These are phyloP conservation scores for Brotogeris chrysoptera DNA, from an alignment of 2,797 vertebrate species.

Conservation along the genomic window DNA sequence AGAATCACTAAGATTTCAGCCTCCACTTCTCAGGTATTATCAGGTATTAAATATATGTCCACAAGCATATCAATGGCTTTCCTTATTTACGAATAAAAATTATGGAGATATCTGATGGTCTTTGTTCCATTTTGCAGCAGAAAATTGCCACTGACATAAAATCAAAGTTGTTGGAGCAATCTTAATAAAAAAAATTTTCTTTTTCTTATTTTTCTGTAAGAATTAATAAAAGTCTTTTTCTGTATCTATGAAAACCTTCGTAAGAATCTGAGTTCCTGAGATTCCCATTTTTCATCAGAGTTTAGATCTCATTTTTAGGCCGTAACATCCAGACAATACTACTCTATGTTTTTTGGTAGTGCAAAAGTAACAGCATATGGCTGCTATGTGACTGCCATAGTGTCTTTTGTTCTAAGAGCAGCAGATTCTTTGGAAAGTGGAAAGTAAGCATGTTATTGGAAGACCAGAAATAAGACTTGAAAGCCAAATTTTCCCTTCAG, in stretches of 20 bases:
- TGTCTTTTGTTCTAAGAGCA: not conserved
- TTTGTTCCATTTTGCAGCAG: not conserved
- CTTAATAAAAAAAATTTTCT: not conserved
- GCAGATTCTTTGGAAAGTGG: not conserved
- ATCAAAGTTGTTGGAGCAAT: not conserved
- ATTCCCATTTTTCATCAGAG: not conserved
- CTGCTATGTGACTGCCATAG: not conserved
- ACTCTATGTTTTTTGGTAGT: not conserved
- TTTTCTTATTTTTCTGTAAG: not conserved
- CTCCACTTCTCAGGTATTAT: not conserved
- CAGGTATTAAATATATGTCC: not conserved
- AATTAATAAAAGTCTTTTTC: not conserved
- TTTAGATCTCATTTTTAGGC: not conserved
- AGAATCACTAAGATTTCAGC: not conserved
- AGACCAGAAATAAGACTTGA: not conserved
- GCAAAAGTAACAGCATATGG: not conserved
- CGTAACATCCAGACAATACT: not conserved
- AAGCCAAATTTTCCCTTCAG: not conserved
- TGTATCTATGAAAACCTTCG: not conserved
- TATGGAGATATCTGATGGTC: not conserved
- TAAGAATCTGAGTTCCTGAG: not conserved
- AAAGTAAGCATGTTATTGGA: not conserved
- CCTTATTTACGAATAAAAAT: not conserved
- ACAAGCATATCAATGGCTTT: not conserved
- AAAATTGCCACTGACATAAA: not conserved